Conservation (phyloP, 2,888 invertebrate species). For the Danaus chrysippus region DNA sequence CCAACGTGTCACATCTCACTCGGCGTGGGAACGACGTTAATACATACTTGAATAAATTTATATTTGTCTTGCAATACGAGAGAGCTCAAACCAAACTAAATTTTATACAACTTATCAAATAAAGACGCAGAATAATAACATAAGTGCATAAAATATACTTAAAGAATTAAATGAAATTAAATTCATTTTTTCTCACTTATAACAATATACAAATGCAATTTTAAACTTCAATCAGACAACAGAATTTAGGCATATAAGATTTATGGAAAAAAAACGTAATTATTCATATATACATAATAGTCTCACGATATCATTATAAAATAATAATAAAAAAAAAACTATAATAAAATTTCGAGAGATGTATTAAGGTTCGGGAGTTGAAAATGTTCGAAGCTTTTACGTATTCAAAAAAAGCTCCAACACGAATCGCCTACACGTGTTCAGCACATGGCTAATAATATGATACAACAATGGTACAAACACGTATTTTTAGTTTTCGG, state of each 20-base stretch:
- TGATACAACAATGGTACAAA: conserved; percentile 36
- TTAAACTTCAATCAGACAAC: conserved; percentile 48
- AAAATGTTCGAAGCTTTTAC: conserved; percentile 17
- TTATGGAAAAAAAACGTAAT: conserved; percentile 43
- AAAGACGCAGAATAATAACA: conserved; percentile 49
- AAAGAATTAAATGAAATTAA: conserved; percentile 60
- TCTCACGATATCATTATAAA: conserved; percentile 29
- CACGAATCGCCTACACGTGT: conserved; percentile 29
- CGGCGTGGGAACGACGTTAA: conserved; percentile 38
- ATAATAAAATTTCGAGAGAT: conserved; percentile 34
- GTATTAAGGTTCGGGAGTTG: conserved; percentile 13
- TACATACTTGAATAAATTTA: conserved; percentile 40
- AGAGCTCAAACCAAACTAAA: conserved; percentile 55
- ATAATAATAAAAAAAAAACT: conserved; percentile 32
- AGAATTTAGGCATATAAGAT: conserved; percentile 42
- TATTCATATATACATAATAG: conserved; percentile 59
- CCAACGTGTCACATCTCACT: conserved; percentile 36
- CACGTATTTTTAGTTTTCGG: conserved; percentile 19
- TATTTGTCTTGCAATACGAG: conserved; percentile 57
- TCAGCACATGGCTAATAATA: conserved; percentile 31
- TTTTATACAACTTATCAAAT: conserved; percentile 72
- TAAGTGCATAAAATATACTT: conserved; percentile 52
- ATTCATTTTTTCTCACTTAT: conserved; percentile 57
- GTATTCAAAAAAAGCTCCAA: conserved; percentile 19
- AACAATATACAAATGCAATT: conserved; percentile 69